A percentile compares a stretch with the other conserved stretches of the same genome.
Evolutionary conservation across 2,113 vertebrate species (phyloP).

Genomic region (Embiotoca jacksoni): DNA sequence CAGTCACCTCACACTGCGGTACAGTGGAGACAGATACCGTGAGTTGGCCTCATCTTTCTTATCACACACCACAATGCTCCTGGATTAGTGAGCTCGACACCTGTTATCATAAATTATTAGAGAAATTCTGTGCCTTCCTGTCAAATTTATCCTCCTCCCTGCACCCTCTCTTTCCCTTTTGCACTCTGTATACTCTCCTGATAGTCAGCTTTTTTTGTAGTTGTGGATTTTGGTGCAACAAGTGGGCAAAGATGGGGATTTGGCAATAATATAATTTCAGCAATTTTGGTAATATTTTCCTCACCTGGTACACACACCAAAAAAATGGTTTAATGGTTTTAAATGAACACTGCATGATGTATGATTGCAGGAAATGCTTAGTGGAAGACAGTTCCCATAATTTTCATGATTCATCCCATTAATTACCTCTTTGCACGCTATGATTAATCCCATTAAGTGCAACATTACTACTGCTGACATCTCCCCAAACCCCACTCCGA

Average conservation of each 20-base stretch:
- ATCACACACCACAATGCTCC: not conserved
- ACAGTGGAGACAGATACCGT: not conserved
- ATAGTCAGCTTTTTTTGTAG: not conserved
- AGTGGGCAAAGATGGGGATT: not conserved
- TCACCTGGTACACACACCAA: constrained; percentile 2
- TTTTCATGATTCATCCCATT: constrained; percentile 12
- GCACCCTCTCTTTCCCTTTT: not conserved
- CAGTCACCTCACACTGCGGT: constrained; percentile 14
- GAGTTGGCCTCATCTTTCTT: constrained; percentile 5
- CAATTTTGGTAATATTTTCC: not conserved
- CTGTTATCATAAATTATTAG: not conserved
- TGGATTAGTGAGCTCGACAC: not conserved
- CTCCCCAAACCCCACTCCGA: constrained; percentile 1
- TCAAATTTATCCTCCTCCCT: not conserved
- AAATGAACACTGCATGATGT: constrained; percentile 2
- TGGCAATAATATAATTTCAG: not conserved
- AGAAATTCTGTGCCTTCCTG: not conserved
- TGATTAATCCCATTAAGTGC: constrained; percentile 4
- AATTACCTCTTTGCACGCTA: not conserved
- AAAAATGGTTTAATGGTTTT: not conserved
- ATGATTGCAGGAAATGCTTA: not conserved
- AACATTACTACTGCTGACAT: constrained; percentile 16
- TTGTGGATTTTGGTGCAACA: not conserved
- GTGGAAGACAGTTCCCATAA: not conserved
- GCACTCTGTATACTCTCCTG: not conserved